Evolutionary conservation across 2,888 invertebrate genomes (phyloP).

Genomic region (Neelides folsomi): DNA sequence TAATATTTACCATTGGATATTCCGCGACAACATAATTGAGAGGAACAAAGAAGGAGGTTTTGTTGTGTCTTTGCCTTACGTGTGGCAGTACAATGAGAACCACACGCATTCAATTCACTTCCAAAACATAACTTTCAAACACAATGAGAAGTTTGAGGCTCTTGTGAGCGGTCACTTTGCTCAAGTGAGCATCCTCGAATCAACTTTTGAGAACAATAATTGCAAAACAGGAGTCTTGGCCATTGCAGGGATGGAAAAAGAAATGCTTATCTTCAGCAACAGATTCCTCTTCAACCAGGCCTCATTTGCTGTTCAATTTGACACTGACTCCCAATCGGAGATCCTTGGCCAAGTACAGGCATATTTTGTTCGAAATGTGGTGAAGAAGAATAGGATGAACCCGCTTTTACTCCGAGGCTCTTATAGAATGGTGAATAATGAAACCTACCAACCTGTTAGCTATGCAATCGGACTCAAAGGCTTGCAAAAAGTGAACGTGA

Average conservation of each 20-base stretch:
- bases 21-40: constrained; percentile 74
- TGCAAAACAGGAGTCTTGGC: constrained; percentile 69
- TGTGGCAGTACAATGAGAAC: constrained; percentile 89
- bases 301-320: constrained; percentile 70
- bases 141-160: constrained; percentile 71
- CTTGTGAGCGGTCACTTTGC: constrained; percentile 88
- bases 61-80: constrained; percentile 76
- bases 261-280: constrained; percentile 69
- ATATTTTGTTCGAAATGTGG: constrained; percentile 59
- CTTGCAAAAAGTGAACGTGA: constrained; percentile 81
- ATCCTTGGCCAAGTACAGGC: constrained; percentile 74
- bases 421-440: constrained; percentile 30
- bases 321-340: constrained; percentile 82
- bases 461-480: constrained; percentile 85
- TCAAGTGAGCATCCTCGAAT: constrained; percentile 70
- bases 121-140: constrained; percentile 72
- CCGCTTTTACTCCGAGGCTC: constrained; percentile 28
- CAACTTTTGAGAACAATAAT: constrained; percentile 67
- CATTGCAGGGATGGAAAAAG: constrained; percentile 91
- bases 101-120: constrained; percentile 81
- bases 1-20: constrained; percentile 88
- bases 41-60: constrained; percentile 77
- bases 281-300: constrained; percentile 65
- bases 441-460: constrained; percentile 47
- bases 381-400: constrained; percentile 50